Evolutionary conservation across 2,113 vertebrate genomes (phyloP).

Genomic region (Ginglymostoma cirratum): DNA sequence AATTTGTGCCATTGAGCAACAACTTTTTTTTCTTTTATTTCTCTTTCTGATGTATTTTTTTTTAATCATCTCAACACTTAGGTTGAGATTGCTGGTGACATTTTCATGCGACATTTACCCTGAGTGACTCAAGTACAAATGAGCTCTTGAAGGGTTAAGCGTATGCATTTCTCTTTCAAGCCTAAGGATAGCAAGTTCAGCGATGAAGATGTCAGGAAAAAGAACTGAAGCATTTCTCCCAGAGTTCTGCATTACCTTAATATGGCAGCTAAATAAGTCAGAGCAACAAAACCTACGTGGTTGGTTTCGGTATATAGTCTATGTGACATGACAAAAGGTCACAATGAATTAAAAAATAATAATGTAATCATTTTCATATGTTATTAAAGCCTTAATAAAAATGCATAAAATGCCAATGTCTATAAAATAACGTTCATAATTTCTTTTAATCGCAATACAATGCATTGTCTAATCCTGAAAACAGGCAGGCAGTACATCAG

Average conservation of each 20-base stretch:
- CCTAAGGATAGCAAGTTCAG: conserved; percentile 9
- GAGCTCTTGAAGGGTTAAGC: conserved; percentile 6
- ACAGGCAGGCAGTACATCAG: conserved; percentile 19
- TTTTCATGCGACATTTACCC: neutral
- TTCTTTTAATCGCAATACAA: neutral
- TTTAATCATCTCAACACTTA: neutral
- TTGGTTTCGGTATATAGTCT: neutral
- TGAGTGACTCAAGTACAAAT: conserved; percentile 27
- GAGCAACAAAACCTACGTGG: conserved; percentile 15
- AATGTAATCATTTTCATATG: conserved; percentile 8
- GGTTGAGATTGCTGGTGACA: neutral
- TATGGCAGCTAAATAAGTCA: conserved; percentile 25
- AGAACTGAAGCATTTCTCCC: neutral
- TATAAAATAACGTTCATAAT: conserved; percentile 20
- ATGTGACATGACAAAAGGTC: conserved; percentile 21
- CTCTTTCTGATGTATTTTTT: neutral
- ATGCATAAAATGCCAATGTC: neutral
- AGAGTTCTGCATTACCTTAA: conserved; percentile 14
- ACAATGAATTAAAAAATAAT: conserved; percentile 18
- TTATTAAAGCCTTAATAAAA: neutral
- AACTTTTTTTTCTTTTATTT: neutral
- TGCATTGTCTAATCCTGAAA: neutral
- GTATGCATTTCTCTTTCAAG: neutral
- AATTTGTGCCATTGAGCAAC: neutral
- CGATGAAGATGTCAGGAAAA: conserved; percentile 27